These are phyloP conservation scores for Eospalax fontanierii DNA, from an alignment of 2,797 vertebrate genomes.

Conservation along the genomic window DNA sequence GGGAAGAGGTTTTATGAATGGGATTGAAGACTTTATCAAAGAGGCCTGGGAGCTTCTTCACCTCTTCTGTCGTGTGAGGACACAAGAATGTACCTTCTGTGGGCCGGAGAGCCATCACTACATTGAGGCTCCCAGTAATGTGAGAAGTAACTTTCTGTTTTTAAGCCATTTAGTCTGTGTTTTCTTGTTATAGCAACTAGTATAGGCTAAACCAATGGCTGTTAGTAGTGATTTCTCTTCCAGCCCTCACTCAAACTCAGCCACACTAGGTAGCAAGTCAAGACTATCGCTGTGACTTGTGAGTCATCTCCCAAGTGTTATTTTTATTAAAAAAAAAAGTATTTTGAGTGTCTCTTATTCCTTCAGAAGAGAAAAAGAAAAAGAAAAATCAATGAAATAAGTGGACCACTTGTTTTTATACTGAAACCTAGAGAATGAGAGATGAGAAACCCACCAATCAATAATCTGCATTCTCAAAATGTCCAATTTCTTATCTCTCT, in stretches of 20 bases:
- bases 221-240: not conserved
- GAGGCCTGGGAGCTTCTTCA: not conserved
- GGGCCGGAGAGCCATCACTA: not conserved
- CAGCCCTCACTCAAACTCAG: not conserved
- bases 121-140: too few relatives aligned
- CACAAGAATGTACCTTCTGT: not conserved
- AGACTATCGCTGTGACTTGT: not conserved
- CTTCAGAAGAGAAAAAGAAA: not conserved
- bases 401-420: not conserved
- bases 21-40: not conserved
- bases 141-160: not conserved
- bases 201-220: not conserved
- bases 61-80: not conserved
- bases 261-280: not conserved
- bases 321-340: not conserved
- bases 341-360: not conserved
- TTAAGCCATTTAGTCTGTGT: not conserved
- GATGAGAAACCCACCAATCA: not conserved
- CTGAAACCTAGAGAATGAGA: slow-evolving; percentile 23
- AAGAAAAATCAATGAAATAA: not conserved
- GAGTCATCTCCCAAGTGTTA: not conserved
- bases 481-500: not conserved
- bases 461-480: slow-evolving; percentile 19
- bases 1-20: not conserved
- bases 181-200: not conserved